Conservation (phyloP, 2,113 vertebrate species). For the Trachemys scripta region DNA sequence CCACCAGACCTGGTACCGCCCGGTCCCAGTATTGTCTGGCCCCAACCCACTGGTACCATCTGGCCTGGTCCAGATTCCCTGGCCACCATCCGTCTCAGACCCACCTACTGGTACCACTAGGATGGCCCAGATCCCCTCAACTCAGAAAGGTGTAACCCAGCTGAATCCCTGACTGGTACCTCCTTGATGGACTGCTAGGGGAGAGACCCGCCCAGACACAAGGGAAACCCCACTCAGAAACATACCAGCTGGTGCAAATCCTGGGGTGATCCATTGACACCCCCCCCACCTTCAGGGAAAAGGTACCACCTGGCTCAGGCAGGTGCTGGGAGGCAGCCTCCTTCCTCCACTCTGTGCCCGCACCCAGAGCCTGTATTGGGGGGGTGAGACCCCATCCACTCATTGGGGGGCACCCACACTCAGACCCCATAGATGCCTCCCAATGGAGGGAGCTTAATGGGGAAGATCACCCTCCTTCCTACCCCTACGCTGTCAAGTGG, state of each 20-base stretch:
- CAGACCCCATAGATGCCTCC: neutral
- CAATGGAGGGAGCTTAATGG: neutral
- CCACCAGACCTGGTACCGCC: neutral
- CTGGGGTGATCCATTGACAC: neutral
- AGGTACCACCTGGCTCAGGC: neutral
- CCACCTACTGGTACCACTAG: neutral
- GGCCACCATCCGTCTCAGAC: neutral
- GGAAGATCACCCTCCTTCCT: too few relatives aligned
- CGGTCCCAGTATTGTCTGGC: neutral
- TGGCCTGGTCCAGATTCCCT: neutral
- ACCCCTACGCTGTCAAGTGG: too few relatives aligned
- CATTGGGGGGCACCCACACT: neutral
- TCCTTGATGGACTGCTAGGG: neutral
- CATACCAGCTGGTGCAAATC: neutral
- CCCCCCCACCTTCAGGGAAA: neutral
- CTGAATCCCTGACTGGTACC: neutral
- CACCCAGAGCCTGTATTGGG: neutral
- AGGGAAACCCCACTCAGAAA: neutral
- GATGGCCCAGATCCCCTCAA: too few relatives aligned
- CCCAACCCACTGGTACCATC: neutral
- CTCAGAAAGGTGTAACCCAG: too few relatives aligned
- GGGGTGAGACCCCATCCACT: neutral
- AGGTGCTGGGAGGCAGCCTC: neutral
- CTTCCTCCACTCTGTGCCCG: neutral
- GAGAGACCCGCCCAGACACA: neutral